These are phyloP conservation scores for Bubalus kerabau DNA, from an alignment of 2,113 vertebrate species.

Conservation along the genomic window DNA sequence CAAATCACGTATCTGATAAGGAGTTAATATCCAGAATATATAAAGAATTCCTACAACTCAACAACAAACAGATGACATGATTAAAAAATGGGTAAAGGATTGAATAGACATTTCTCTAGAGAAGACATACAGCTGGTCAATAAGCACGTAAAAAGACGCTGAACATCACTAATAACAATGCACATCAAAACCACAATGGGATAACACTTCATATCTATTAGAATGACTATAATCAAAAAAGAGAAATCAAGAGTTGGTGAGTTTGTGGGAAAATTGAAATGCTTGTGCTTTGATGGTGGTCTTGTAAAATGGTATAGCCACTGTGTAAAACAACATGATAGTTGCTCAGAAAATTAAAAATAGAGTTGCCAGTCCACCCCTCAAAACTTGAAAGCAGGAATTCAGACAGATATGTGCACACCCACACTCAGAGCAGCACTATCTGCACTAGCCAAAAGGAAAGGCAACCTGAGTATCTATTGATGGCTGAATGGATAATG, in stretches of 20 bases:
- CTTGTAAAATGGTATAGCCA: background rate
- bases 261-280: background rate
- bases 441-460: background rate
- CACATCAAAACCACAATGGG: background rate
- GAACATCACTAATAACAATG: background rate
- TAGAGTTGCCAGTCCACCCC: background rate
- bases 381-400: background rate
- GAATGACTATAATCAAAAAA: background rate
- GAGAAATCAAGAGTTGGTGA: background rate
- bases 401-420: background rate
- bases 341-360: background rate
- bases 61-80: background rate
- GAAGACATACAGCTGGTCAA: background rate
- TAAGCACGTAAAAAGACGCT: background rate
- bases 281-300: background rate
- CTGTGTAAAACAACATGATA: background rate
- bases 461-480: background rate
- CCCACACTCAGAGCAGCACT: background rate
- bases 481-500: background rate
- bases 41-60: background rate
- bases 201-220: background rate
- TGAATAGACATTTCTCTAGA: background rate
- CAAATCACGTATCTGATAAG: background rate
- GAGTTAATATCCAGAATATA: background rate
- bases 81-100: background rate